Conservation (phyloP, 1,140 invertebrate species). For the Drosophila oshimai region DNA sequence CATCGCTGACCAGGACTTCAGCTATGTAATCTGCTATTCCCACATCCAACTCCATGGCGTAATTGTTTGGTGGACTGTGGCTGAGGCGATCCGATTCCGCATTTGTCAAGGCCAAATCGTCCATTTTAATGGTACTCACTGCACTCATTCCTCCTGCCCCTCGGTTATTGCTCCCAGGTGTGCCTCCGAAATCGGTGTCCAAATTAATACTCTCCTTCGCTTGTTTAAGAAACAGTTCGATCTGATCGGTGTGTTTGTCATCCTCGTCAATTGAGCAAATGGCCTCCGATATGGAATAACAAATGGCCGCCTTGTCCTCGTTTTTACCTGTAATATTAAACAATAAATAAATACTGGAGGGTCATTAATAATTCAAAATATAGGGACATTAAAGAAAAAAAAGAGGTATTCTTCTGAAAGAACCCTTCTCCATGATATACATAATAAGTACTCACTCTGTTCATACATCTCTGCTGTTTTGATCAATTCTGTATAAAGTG, state of each 20-base stretch:
- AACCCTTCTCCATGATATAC: too few species aligned
- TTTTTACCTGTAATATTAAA: constrained; percentile 31
- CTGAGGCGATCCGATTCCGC: constrained; percentile 67
- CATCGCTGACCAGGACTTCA: constrained; percentile 84
- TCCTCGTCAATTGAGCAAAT: constrained; percentile 90
- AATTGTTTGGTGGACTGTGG: constrained; percentile 76
- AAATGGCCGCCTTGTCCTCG: constrained; percentile 74
- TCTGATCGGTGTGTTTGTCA: constrained; percentile 88
- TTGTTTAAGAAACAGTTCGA: constrained; percentile 85
- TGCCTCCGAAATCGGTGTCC: constrained; percentile 61
- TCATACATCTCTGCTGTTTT: constrained; percentile 83
- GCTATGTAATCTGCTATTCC: constrained; percentile 83
- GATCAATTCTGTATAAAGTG: constrained; percentile 85
- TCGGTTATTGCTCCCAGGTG: constrained; percentile 10
- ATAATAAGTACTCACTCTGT: constrained; percentile 54
- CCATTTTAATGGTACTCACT: constrained; percentile 78
- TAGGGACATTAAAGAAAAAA: too few species aligned
- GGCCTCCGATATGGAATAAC: constrained; percentile 87
- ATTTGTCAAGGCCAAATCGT: constrained; percentile 73
- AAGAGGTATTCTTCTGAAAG: too few species aligned
- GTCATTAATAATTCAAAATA: too few species aligned
- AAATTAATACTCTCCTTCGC: constrained; percentile 83
- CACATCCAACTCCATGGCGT: constrained; percentile 81
- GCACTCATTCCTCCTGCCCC: constrained; percentile 65
- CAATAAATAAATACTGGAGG: background rate